phyloP scores from a whole-genome alignment of 2,797 vertebrate species.

The Luscinia megarhynchos region DNA sequence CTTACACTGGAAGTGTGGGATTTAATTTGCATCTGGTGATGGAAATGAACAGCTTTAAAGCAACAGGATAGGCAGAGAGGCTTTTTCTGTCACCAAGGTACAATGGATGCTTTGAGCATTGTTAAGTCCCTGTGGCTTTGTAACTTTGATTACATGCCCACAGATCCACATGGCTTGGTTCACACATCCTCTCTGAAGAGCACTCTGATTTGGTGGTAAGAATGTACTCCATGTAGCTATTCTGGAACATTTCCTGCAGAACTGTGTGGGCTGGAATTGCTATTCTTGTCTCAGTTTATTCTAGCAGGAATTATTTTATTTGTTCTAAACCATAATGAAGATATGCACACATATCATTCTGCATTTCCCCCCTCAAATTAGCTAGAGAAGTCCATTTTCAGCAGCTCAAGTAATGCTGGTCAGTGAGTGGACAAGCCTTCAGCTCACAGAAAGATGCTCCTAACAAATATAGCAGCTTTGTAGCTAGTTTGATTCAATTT shows the following conservation, averaged over 20 bases:
- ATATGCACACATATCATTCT: neutral
- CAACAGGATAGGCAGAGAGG: neutral
- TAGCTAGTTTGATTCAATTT: neutral
- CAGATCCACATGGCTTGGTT: neutral
- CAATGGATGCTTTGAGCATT: neutral
- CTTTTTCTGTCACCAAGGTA: neutral
- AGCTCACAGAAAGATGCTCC: neutral
- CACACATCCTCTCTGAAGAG: neutral
- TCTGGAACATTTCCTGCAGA: neutral
- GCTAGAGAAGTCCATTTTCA: neutral
- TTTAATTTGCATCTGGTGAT: neutral
- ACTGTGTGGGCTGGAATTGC: constrained; percentile 6
- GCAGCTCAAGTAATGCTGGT: neutral
- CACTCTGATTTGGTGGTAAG: neutral
- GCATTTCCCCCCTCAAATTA: rapidly evolving
- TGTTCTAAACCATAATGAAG: constrained; percentile 11
- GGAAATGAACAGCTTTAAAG: neutral
- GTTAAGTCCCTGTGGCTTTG: neutral
- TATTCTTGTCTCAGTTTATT: constrained; percentile 59
- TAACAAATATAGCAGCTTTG: neutral
- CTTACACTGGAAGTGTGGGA: neutral
- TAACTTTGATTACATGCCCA: neutral
- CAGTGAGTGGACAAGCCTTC: neutral
- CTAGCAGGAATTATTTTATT: constrained; percentile 31
- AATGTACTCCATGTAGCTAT: neutral